Percentiles rank a stretch among this genome's conserved stretches.
Evolutionary conservation across 2,797 vertebrate genomes (phyloP).

Genomic region (Hemitrygon akajei): DNA sequence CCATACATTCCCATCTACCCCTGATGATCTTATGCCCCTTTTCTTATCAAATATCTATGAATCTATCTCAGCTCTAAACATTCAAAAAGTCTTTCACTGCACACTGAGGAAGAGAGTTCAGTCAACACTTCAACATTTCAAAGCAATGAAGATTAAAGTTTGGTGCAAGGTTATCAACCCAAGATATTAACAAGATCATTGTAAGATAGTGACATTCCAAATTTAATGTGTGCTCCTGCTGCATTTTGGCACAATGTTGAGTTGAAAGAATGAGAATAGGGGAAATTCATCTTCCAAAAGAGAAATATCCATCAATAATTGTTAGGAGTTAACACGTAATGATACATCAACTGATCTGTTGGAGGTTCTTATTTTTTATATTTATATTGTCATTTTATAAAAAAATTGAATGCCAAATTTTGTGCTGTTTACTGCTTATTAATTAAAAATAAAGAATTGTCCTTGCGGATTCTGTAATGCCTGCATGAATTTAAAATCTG

Average conservation of each 20-base stretch:
- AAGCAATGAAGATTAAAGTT: too few species aligned
- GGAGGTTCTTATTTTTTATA: neutral
- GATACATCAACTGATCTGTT: neutral
- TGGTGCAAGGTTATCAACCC: too few species aligned
- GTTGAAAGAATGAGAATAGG: neutral
- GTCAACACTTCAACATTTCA: too few species aligned
- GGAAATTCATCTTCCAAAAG: neutral
- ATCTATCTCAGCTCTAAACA: too few species aligned
- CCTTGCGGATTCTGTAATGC: too few species aligned
- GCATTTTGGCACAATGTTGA: neutral
- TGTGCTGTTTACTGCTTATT: neutral
- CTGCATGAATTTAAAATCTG: neutral
- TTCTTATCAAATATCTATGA: too few species aligned
- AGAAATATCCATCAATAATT: neutral
- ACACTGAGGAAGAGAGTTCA: too few species aligned
- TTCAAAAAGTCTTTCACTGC: too few species aligned
- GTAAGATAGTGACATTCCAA: neutral
- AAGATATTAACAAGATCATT: neutral
- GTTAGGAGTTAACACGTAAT: neutral
- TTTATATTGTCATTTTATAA: neutral
- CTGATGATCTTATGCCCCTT: too few species aligned
- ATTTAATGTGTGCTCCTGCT: neutral
- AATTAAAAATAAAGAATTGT: neutral
- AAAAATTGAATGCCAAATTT: neutral
- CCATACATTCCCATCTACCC: too few species aligned